Evolutionary conservation across 2,888 invertebrate species (phyloP), one percentile per base, ranked within the genome.

Genomic region (Drosophila kuntzei): DNA sequence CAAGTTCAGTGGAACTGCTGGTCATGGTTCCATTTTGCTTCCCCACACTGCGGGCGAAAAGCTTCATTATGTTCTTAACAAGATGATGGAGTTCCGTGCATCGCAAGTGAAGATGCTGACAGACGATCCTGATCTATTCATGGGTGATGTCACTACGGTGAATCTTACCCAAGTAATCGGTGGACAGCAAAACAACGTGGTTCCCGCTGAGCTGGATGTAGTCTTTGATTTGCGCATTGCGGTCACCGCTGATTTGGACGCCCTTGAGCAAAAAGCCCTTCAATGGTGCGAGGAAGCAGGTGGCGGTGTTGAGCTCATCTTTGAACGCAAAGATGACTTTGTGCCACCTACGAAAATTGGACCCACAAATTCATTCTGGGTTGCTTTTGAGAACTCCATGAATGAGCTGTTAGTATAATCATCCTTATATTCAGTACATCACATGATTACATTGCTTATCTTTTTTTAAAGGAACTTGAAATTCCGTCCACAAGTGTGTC

Each of bases 141-240:
- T 97, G 57, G 98, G 98, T 4, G 97, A 98, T 92, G 97, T 98
- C 0, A 97, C 97, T 8, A 96, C 97, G 0, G 93, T 97, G 6
- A 98, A 98, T 93, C 92, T 98, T 77, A 98, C 97, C 0, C 94
- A 95, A 91, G 86, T 97, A 36, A 93, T 95, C 94, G 98, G 98
- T 68, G 98, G 98, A 5, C 95, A 98, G 0, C 98, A 98, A 92
- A 94, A 95, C 2, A 98, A 98, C 92, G 97, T 98, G 0, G 94
- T 98, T 12, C 98, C 99, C 1, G 95, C 96, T 53, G 95, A 96
- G 87, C 92, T 98, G 71, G 94, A 94, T 1, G 95, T 95, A 0
- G 94, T 95, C 67, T 96, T 97, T 90, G 97, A 96, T 90, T 93
- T 95, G 61, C 94, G 96, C 72, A 50, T 95, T 18, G 93, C 94